Conservation (phyloP, 2,888 invertebrate genomes). For the Ypsolopha sequella region DNA sequence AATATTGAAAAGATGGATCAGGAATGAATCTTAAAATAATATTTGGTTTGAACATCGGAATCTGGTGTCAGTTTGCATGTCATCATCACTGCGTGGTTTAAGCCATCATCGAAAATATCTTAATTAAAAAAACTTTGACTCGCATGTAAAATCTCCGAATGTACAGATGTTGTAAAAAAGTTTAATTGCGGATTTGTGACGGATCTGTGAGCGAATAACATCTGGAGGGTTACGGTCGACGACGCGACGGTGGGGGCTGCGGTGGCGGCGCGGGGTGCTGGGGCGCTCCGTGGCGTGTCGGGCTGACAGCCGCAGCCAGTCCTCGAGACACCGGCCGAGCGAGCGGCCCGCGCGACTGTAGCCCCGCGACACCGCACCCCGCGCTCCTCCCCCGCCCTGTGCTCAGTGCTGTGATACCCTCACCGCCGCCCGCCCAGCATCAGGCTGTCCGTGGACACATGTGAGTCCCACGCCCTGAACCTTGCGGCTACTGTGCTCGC, state of each 20-base stretch:
- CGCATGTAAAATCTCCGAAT: neutral
- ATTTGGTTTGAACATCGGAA: neutral
- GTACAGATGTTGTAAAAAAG: neutral
- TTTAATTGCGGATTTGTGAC: neutral
- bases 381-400: conserved; percentile 16
- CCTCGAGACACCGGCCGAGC: conserved; percentile 67
- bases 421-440: conserved; percentile 34
- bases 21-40: neutral
- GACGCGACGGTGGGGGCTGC: conserved; percentile 31
- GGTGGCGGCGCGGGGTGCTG: conserved; percentile 43
- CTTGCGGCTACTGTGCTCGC: neutral
- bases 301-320: conserved; percentile 53
- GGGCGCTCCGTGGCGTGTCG: conserved; percentile 44
- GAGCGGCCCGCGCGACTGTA: conserved; percentile 57
- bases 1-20: neutral
- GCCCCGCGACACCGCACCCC: conserved; percentile 1
- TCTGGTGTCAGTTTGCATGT: neutral
- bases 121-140: no score
- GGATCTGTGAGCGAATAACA: conserved; percentile 14
- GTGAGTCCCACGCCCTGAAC: conserved; percentile 32
- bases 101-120: no score
- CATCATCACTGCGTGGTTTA: neutral
- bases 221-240: conserved; percentile 50
- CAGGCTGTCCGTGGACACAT: conserved; percentile 43
- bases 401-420: conserved; percentile 34